Percentiles rank a stretch among this genome's conserved stretches.
These are phyloP conservation scores for Scarus forsteni DNA, from an alignment of 2,797 vertebrate genomes.

Conservation along the genomic window DNA sequence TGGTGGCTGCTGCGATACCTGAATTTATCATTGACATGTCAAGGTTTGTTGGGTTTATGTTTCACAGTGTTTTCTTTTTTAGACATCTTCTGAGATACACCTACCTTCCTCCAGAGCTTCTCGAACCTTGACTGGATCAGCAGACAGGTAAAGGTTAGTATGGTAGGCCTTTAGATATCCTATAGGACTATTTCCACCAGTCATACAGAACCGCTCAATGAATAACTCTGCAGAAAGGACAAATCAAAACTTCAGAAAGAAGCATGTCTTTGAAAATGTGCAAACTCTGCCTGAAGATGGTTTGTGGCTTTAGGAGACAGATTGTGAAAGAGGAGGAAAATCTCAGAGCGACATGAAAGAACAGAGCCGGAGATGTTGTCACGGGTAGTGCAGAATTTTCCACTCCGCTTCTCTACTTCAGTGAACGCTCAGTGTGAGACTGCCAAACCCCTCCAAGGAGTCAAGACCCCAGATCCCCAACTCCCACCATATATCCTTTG, in stretches of 20 bases:
- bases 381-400: constrained; percentile 17
- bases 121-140: constrained; percentile 90
- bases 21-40: neutral
- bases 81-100: neutral
- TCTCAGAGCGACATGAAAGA: neutral
- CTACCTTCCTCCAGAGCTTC: constrained; percentile 94
- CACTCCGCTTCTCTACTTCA: constrained; percentile 7
- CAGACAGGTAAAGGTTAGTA: constrained; percentile 96
- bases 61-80: too few relatives aligned
- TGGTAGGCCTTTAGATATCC: constrained; percentile 96
- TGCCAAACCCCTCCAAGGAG: neutral
- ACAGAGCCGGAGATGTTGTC: constrained; percentile 16
- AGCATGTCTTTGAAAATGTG: neutral
- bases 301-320: neutral
- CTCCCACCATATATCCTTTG: neutral
- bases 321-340: neutral
- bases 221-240: constrained; percentile 85
- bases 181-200: constrained; percentile 94
- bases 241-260: constrained; percentile 5
- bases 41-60: neutral
- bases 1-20: constrained; percentile 96
- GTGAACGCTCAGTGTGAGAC: neutral
- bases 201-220: constrained; percentile 97
- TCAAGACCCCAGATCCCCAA: neutral
- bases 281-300: neutral